Evolutionary conservation across 1,140 invertebrate genomes (phyloP), one percentile per base, ranked within the genome.

Genomic region (Argopecten irradians): DNA sequence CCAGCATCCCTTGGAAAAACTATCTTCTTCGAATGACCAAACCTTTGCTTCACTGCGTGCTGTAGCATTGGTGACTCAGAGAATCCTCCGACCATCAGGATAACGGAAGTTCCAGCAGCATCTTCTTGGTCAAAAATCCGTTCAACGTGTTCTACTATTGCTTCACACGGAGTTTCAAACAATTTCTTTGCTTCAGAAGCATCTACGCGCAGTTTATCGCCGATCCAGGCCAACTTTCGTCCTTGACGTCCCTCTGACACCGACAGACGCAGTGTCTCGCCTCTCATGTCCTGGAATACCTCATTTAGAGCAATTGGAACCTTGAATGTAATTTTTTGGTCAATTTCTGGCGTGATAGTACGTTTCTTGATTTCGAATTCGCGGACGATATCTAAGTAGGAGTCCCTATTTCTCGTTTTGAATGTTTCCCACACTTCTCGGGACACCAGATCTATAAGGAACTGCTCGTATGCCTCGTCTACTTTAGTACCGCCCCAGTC

Each of bases 321-420:
- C 86, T 86, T 88, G 7, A 91, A 87, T 32, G 88, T 91, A n/a
- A 89, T 84, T 19, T 87, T 85, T 9, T 82, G 19, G 19, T 41
- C 84, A 11, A 39, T 19, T 22, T 89, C 87, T 32, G 71, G 82
- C 43, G 36, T 41, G 35, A 89, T 82, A 2, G 83, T 82, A 5
- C 86, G 34, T n/a, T 91, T 90, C 71, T 91, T 91, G 0, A 84
- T 82, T 84, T 91, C 89, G 34, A 91, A 90, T 85, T 91, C 87
- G 43, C 90, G 55, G 28, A 71, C 55, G n/a, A 71, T 71, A 22
- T 82, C 32, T 9, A 91, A 41, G 16, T 88, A 83, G 71, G 88
- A 87, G 7, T 39, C 35, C 14, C 83, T 87, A 7, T 87, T 34
- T n/a, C 28, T 41, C 5, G 13, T 19, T 13, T 36, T 32, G 28